phyloP scores from a whole-genome alignment of 2,113 vertebrate species.

The Chlamydotis undulata region DNA sequence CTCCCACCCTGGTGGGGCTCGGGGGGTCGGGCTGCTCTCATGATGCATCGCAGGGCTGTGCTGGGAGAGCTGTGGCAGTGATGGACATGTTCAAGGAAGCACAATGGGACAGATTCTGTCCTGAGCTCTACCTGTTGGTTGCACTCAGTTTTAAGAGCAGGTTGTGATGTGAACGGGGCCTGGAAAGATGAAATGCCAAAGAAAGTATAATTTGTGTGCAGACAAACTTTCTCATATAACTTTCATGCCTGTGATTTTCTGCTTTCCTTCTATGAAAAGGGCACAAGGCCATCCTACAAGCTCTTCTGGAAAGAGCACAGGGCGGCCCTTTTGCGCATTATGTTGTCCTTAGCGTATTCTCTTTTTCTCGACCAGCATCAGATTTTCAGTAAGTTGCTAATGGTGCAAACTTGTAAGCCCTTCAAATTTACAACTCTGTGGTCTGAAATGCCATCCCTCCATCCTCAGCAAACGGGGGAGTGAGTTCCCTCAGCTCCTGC shows the following conservation, averaged over 20 bases:
- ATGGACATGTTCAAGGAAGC: neutral
- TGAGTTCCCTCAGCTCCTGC: neutral
- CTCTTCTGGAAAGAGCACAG: neutral
- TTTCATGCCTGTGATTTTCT: neutral
- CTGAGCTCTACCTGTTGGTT: neutral
- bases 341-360: neutral
- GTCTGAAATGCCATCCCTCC: neutral
- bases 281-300: neutral
- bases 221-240: neutral
- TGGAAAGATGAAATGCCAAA: neutral
- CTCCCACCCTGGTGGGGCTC: neutral
- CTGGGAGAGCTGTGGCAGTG: rapidly evolving
- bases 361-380: neutral
- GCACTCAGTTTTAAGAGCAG: neutral
- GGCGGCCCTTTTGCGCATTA: neutral
- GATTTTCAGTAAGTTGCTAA: neutral
- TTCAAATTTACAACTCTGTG: neutral
- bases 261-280: neutral
- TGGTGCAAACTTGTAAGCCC: neutral
- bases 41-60: neutral
- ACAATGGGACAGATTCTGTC: rapidly evolving
- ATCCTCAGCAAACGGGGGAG: neutral
- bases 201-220: neutral
- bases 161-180: neutral
- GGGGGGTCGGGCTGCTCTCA: neutral